A percentile compares a stretch with the other conserved stretches of the same genome.
phyloP scores from a whole-genome alignment of 2,888 invertebrate genomes.

The Trissonchulus latispiculum region DNA sequence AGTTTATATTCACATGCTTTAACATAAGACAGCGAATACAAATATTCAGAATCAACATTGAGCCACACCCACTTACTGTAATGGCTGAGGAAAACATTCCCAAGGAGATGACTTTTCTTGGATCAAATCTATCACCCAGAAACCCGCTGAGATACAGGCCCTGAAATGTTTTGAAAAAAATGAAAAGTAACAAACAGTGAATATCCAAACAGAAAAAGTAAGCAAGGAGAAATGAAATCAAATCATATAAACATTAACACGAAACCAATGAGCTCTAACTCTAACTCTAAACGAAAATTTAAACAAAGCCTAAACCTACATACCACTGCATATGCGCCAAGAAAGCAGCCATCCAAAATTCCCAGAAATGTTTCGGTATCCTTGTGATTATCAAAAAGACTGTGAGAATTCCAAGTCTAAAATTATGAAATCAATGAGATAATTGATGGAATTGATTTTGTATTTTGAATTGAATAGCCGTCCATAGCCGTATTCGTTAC shows the following conservation, averaged over 20 bases:
- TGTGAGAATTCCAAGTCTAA: conserved; percentile 18
- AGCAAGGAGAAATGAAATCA: too few relatives aligned
- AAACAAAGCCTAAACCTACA: conserved; percentile 15
- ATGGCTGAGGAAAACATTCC: conserved; percentile 48
- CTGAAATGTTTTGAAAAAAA: too few relatives aligned
- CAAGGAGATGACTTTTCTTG: conserved; percentile 45
- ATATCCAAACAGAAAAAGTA: too few relatives aligned
- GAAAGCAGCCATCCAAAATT: conserved; percentile 39
- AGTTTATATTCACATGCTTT: too few relatives aligned
- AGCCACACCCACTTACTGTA: conserved; percentile 37
- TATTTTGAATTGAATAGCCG: too few relatives aligned
- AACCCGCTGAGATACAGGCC: conserved; percentile 49
- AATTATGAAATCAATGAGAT: neutral
- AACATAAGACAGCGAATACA: too few relatives aligned
- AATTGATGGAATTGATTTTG: neutral
- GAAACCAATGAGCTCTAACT: too few relatives aligned
- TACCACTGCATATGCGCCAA: conserved; percentile 39
- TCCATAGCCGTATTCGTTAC: too few relatives aligned
- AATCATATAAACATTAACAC: too few relatives aligned
- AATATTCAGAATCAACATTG: too few relatives aligned
- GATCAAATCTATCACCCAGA: conserved; percentile 49
- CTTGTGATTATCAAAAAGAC: conserved; percentile 31
- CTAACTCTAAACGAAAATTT: too few relatives aligned
- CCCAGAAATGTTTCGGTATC: conserved; percentile 40
- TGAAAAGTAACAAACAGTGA: too few relatives aligned